These are phyloP conservation scores for Sminthurides bifidus DNA, from an alignment of 1,140 invertebrate species.

Conservation along the genomic window DNA sequence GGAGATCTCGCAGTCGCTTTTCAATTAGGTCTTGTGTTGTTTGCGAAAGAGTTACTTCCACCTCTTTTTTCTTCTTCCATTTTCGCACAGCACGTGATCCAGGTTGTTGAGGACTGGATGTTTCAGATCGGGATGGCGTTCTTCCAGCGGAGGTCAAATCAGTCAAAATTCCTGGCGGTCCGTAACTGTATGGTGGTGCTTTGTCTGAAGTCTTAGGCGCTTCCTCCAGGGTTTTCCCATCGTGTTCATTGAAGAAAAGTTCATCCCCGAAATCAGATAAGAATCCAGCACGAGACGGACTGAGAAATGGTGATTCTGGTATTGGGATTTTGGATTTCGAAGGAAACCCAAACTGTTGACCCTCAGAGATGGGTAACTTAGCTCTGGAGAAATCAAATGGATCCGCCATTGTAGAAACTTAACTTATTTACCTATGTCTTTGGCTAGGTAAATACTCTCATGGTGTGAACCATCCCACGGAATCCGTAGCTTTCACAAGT, in stretches of 20 bases:
- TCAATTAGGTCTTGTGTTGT: slow-evolving; percentile 18
- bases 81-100: not conserved
- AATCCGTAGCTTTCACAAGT: too few species aligned
- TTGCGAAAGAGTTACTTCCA: not conserved
- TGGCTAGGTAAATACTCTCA: too few species aligned
- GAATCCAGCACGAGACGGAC: slow-evolving; percentile 10
- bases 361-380: slow-evolving; percentile 2
- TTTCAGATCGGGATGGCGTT: not conserved
- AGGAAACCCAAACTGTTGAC: slow-evolving; percentile 2
- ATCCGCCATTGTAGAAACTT: slow-evolving; percentile 2
- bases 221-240: slow-evolving; percentile 7
- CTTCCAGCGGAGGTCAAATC: slow-evolving; percentile 9
- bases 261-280: slow-evolving; percentile 27
- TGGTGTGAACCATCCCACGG: too few species aligned
- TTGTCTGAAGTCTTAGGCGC: slow-evolving; percentile 9
- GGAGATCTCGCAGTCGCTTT: slow-evolving; percentile 18
- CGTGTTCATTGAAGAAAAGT: slow-evolving; percentile 27
- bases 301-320: slow-evolving; percentile 28
- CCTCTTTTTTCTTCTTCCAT: not conserved
- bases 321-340: slow-evolving; percentile 30
- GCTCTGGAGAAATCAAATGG: slow-evolving; percentile 6
- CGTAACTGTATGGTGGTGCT: slow-evolving; percentile 23
- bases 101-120: not conserved
- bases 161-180: slow-evolving; percentile 15
- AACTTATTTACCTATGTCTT: too few species aligned